A percentile compares a stretch with the other conserved stretches of the same genome.
These are phyloP conservation scores for Drosophila fuyamai DNA, from an alignment of 1,140 invertebrate species.

Conservation along the genomic window DNA sequence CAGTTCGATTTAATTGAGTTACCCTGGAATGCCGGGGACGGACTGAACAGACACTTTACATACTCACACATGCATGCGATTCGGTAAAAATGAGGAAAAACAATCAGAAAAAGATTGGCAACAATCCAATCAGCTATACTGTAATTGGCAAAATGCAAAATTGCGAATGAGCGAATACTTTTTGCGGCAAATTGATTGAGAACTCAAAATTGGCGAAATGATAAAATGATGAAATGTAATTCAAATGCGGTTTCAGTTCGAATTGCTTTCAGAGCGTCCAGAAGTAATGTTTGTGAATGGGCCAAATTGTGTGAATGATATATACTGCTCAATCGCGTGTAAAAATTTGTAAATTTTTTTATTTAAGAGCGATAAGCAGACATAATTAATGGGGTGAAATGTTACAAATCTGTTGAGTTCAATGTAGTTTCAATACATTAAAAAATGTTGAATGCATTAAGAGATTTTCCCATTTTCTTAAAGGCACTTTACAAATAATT, in stretches of 20 bases:
- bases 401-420: no score
- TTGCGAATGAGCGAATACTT: constrained; percentile 69
- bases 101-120: constrained; percentile 49
- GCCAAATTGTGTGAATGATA: constrained; percentile 1
- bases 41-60: constrained; percentile 15
- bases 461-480: no score
- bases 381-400: background rate
- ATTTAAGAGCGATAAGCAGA: background rate
- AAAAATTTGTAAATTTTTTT: constrained; percentile 7
- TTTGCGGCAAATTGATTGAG: constrained; percentile 75
- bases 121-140: constrained; percentile 76
- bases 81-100: constrained; percentile 26
- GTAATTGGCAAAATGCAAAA: constrained; percentile 79
- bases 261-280: background rate
- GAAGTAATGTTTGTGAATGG: background rate
- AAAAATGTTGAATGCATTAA: no score
- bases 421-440: no score
- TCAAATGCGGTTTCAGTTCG: constrained; percentile 37
- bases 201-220: constrained; percentile 59
- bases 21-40: constrained; percentile 41
- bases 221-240: constrained; percentile 60
- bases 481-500: no score
- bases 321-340: constrained; percentile 5
- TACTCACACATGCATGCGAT: constrained; percentile 2
- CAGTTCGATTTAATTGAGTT: constrained; percentile 80